A percentile compares a stretch with the other conserved stretches of the same genome.
Evolutionary conservation across 2,888 invertebrate species (phyloP).

Genomic region (Falcaria lacertinaria): DNA sequence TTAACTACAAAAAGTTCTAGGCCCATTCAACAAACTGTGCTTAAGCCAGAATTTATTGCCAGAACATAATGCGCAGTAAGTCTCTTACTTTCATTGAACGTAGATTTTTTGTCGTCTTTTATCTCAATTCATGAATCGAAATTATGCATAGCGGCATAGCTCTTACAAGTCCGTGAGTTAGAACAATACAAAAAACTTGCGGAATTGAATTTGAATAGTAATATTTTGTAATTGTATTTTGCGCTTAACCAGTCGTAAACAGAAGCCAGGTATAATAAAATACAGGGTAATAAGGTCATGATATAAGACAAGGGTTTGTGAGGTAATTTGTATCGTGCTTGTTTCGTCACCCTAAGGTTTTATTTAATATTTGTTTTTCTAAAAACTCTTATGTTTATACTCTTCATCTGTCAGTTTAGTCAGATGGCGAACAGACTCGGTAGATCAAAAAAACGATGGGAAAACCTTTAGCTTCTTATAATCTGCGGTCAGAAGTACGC

Average conservation of each 20-base stretch:
- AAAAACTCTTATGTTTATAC: no score
- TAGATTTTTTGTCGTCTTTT: neutral
- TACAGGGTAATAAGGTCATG: no score
- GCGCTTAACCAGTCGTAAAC: no score
- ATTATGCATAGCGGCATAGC: neutral
- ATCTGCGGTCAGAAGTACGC: conserved; percentile 26
- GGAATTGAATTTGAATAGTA: neutral
- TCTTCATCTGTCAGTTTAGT: no score
- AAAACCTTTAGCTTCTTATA: conserved; percentile 13
- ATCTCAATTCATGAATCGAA: neutral
- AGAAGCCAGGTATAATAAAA: no score
- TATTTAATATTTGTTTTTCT: no score
- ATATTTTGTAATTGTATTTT: neutral
- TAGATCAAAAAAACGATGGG: neutral
- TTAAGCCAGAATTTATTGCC: conserved; percentile 1
- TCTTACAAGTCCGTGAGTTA: neutral
- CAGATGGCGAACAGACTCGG: no score
- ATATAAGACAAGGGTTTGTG: no score
- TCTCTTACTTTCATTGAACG: neutral
- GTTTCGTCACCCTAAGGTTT: no score
- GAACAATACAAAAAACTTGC: neutral
- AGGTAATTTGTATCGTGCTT: no score
- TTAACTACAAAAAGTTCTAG: neutral
- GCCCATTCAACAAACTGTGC: neutral
- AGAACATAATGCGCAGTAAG: neutral